Evolutionary conservation across 2,888 invertebrate genomes (phyloP), one percentile per base, ranked within the genome.

Genomic region (Brachypterus glaber): DNA sequence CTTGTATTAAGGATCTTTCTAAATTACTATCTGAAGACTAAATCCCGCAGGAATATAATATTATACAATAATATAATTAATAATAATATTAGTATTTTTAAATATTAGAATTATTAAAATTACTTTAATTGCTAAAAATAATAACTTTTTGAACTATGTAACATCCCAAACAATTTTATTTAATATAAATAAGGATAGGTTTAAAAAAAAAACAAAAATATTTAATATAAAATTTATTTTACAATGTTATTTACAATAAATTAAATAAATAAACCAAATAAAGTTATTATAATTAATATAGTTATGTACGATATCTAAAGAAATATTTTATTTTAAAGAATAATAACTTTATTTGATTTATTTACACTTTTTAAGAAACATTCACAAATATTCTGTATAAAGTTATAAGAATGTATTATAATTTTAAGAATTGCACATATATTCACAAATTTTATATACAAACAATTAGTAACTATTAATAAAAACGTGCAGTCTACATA

Each of bases 381-480:
- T 32, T 27, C 27, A 39, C 30, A 34, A 34, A 12, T 39, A 35
- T 15, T 21, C 24, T 27, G 26, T 40, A 37, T 11, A 40, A 40
- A 40, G 37, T 33, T 38, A 34, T 24, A 21, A 5, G 17, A 33
- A 29, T 41, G 29, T 24, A 24, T 15, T 41, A 30, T 37, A 38
- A n/a, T 30, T 24, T 18, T 18, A 41, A 30, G 33, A 33, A 41
- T 41, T 41, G 41, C 41, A 41, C 38, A 34, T 37, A 30, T 33
- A 40, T 17, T 29, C 36, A 30, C 31, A 41, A 24, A 30, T 27
- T 37, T 29, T 40, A 37, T 41, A 37, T 41, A 41, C 41, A 41
- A 25, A 34, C 18, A 39, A 16, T 12, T 15, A 25, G 12, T 37
- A 11, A 11, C 39, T 39, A 39, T 34, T 21, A 21, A 11, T 27